Conservation (phyloP, 1,140 invertebrate genomes). For the Eupeodes corollae region DNA sequence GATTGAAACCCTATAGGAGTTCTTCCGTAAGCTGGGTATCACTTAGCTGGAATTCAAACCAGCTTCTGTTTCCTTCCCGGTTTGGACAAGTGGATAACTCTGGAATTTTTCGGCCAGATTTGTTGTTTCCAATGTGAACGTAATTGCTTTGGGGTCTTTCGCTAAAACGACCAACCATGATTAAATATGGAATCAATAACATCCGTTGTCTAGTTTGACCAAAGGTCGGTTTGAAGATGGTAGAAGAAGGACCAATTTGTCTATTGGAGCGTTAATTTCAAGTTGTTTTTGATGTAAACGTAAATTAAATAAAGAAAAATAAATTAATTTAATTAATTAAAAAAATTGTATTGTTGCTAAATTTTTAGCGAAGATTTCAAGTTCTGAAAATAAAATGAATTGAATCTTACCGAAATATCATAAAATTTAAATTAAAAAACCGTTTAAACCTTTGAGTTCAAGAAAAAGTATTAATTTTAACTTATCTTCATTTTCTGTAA, state of each 20-base stretch:
- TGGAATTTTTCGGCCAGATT: conserved; percentile 94
- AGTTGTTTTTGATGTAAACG: neutral
- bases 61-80: conserved; percentile 90
- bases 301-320: neutral
- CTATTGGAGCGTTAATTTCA: conserved; percentile 54
- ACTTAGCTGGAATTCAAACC: conserved; percentile 92
- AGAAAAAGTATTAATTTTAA: too few relatives aligned
- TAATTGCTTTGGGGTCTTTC: conserved; percentile 97
- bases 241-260: conserved; percentile 88
- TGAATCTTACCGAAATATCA: too few relatives aligned
- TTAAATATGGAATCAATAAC: conserved; percentile 96
- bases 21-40: conserved; percentile 92
- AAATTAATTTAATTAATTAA: neutral
- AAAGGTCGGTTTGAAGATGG: conserved; percentile 92
- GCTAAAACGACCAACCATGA: conserved; percentile 97
- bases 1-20: conserved; percentile 82
- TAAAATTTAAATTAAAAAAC: too few relatives aligned
- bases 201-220: conserved; percentile 96
- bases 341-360: too few relatives aligned
- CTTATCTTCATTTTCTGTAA: too few relatives aligned
- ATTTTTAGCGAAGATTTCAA: too few relatives aligned
- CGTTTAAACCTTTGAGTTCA: too few relatives aligned
- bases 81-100: conserved; percentile 80
- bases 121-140: conserved; percentile 91
- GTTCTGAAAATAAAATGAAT: too few relatives aligned